phyloP scores from a whole-genome alignment of 1,140 invertebrate species.

The Sinella curviseta region DNA sequence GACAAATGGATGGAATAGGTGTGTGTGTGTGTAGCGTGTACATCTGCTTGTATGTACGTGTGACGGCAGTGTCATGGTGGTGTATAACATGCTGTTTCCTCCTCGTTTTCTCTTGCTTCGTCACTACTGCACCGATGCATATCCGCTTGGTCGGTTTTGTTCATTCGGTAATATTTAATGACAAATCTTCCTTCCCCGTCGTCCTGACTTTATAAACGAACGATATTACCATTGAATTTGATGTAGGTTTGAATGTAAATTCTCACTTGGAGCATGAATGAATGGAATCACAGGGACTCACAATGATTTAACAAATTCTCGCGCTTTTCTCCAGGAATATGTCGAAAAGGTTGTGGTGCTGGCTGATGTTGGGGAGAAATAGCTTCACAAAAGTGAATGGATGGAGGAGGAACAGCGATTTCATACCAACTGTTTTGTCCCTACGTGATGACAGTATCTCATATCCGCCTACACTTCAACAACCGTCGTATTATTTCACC shows the following conservation, averaged over 20 bases:
- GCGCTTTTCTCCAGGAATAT: neutral
- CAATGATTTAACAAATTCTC: constrained; percentile 12
- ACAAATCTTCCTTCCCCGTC: no score
- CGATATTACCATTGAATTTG: neutral
- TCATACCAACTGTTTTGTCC: constrained; percentile 16
- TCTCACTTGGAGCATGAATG: neutral
- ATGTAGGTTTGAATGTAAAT: neutral
- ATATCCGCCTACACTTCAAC: neutral
- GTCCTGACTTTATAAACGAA: constrained; percentile 12
- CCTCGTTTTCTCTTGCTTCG: no score
- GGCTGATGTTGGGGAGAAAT: neutral
- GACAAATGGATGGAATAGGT: no score
- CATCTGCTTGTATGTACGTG: no score
- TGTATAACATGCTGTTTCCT: no score
- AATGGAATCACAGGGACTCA: no score
- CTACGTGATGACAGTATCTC: constrained; percentile 19
- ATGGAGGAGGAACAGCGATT: neutral
- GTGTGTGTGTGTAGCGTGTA: no score
- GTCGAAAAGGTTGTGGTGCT: neutral
- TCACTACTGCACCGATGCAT: no score
- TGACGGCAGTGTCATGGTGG: no score
- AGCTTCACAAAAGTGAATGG: neutral
- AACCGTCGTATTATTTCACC: no score
- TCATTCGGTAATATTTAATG: constrained; percentile 13
- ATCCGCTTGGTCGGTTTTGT: neutral